These are phyloP conservation scores for Butorides virescens DNA, from an alignment of 2,113 vertebrate genomes.

Conservation along the genomic window DNA sequence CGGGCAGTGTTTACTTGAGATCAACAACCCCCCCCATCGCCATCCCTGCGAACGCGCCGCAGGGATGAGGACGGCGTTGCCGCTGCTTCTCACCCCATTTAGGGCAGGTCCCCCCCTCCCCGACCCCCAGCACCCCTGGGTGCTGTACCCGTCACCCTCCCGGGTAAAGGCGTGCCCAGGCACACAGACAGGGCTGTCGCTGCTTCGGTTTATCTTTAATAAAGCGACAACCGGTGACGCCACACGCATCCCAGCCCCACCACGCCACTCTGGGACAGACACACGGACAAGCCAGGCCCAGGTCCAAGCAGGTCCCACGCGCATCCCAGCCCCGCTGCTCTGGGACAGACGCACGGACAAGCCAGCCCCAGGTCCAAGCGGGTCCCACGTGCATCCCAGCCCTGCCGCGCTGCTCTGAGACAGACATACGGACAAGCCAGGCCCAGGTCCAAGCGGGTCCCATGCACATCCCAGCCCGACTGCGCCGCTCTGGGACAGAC, in stretches of 20 bases:
- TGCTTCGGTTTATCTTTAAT: neutral
- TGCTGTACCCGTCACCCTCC: neutral
- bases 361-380: too few species aligned
- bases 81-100: accelerated
- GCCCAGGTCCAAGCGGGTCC: too few species aligned
- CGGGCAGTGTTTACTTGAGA: constrained; percentile 52
- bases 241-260: neutral
- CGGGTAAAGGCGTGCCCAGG: neutral
- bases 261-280: neutral
- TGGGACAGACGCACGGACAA: too few species aligned
- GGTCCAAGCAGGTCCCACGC: accelerated
- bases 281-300: accelerated
- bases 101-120: neutral
- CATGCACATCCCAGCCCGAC: too few species aligned
- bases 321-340: too few species aligned
- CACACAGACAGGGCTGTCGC: neutral
- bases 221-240: neutral
- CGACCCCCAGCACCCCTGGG: accelerated
- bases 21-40: constrained; percentile 21
- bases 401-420: too few species aligned
- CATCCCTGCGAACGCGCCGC: neutral
- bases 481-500: too few species aligned
- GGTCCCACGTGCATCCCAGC: too few species aligned
- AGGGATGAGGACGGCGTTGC: neutral
- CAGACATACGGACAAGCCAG: too few species aligned